Conservation (phyloP, 2,888 invertebrate species). For the Tenthredo notha region DNA sequence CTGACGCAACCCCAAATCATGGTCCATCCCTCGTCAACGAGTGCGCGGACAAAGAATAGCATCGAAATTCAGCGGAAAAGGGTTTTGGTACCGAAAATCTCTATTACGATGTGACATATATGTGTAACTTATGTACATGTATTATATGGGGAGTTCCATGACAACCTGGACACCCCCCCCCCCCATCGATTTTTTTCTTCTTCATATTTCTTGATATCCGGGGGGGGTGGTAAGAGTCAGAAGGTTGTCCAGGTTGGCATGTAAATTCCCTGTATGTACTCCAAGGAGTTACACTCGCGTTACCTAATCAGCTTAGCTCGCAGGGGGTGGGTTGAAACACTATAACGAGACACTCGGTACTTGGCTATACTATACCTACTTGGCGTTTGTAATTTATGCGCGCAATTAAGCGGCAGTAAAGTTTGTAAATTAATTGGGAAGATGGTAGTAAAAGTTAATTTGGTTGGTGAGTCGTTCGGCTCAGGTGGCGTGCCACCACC, state of each 20-base stretch:
- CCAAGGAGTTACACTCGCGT: not conserved
- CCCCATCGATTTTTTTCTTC: too few relatives aligned
- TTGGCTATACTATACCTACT: not conserved
- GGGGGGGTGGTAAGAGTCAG: too few relatives aligned
- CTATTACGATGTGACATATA: not conserved
- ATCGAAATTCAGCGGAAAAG: not conserved
- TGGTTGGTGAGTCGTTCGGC: conserved; percentile 72
- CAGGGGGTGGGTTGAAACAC: not conserved
- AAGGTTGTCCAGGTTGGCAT: too few relatives aligned
- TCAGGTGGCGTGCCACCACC: conserved; percentile 69
- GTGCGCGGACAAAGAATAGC: not conserved
- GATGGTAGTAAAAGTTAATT: conserved; percentile 76
- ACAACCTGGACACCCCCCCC: too few relatives aligned
- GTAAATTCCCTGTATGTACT: not conserved
- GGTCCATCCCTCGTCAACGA: not conserved
- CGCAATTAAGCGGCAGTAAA: conserved; percentile 71
- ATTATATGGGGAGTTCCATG: too few relatives aligned
- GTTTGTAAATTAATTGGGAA: conserved; percentile 76
- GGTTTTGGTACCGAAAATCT: not conserved
- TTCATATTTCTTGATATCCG: too few relatives aligned
- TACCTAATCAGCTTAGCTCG: not conserved
- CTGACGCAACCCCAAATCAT: not conserved
- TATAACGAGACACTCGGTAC: conserved; percentile 15
- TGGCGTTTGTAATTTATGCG: conserved; percentile 70
- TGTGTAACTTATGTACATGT: not conserved